Base-by-base conservation (phyloP, 2,888 invertebrate genomes). In the Nasonovia ribisnigri region DNA sequence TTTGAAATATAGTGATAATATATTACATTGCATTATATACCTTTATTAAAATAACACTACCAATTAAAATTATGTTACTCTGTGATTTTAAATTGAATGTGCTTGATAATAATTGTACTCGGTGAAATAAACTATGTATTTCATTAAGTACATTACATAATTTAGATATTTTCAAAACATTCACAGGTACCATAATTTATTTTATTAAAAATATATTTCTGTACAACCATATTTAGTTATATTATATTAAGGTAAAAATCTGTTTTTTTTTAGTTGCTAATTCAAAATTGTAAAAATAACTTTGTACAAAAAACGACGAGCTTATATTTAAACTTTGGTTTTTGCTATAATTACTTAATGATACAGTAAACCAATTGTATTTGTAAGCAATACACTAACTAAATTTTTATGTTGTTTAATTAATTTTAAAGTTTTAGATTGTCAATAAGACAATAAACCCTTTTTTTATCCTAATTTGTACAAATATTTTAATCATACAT, bases 321-420 rank as follows among this genome's bases (percentile, higher is more conserved):
- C 88, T 51, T 88, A 88, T 88, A 36, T 54, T 88, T 51, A 36
- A n/a, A 10, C 24, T 88, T 54, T 36, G n/a, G n/a, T 51, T 88
- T 51, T 51, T 88, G 88, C 36, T 88, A 88, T 54, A 86, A 86
- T 88, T 88, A 51, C 20, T 88, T 88, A 88, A 88, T 48, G 48
- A 88, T 88, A 88, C 51, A 36, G 24, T 88, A 24, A 51, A 88
- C 43, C 24, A 43, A 43, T 84, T 84, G 84, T 84, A 84, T 84
- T 86, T 46, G 6, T 46, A 29, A 86, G 86, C 29, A 86, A 86
- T 46, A 86, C 16, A 86, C 36, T 88, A 88, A 88, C 54, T 10
- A 88, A 88, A 24, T 88, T 36, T n/a, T 29, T 51, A n/a, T 51
- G 51, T 88, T 88, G 51, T 88, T 51, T 88, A 84, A 43, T 84